Base-by-base conservation (phyloP, 2,888 invertebrate species). In the Microctonus hyperodae region DNA sequence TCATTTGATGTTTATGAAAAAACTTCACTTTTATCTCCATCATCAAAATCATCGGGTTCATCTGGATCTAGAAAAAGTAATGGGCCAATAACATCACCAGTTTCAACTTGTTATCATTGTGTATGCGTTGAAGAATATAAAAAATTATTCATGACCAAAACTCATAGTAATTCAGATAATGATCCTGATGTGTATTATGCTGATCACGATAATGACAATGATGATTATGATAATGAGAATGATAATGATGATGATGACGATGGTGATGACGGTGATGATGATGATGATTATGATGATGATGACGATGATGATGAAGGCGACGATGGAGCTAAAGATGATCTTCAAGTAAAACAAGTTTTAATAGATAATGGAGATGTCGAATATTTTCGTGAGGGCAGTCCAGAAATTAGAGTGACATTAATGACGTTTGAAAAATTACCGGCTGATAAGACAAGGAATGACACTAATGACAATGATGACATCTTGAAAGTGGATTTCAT, bases 1-100 rank as follows among this genome's bases (percentile, higher is more conserved):
- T 93, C 93, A 78, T 92, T 94, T 80, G 94, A 94, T 83, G 92
- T 92, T 31, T 90, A 90, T 68, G 91, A 90, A 72, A 89, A 89
- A 73, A 91, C 65, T 16, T 70, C 65, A 25, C 48, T 70, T 35
- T 51, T 67, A 20, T 58, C 66, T 48, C 11, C 61, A n/a, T 86
- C 69, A 40, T 59, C 64, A 5, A 67, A 65, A 33, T 71, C 71
- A 48, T 76, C 85, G 85, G 25, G 72, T 35, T 80, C 82, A 50
- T 83, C 80, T 33, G 85, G 85, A 50, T 85, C 85, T 35, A 85
- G 81, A 83, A 69, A 61, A 31, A 73, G 67, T 64, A 73, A 65
- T 65, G 73, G 90, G 89, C 67, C 86, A 88, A 40, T 87, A 90
- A 50, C 88, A 89, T 70, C 90, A 88, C 72, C 90, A 74, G 88